A percentile compares a stretch with the other conserved stretches of the same genome.
phyloP scores from a whole-genome alignment of 2,113 vertebrate genomes.

The Girardinichthys multiradiatus region DNA sequence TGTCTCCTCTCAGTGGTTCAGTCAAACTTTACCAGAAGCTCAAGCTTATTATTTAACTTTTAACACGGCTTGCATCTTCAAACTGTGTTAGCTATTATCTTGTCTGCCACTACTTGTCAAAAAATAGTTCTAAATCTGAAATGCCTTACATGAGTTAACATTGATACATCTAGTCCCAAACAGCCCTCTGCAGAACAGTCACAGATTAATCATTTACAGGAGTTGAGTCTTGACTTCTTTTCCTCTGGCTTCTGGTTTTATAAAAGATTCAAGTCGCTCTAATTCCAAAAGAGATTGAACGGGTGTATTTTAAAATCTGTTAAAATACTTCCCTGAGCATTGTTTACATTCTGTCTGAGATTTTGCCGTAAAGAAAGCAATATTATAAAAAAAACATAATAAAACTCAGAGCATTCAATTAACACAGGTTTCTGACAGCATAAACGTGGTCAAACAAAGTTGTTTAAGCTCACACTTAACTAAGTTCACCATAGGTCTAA shows the following conservation, averaged over 20 bases:
- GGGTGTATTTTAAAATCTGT: not conserved
- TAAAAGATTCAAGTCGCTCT: slow-evolving; percentile 23
- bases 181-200: slow-evolving; percentile 6
- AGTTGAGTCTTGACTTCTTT: slow-evolving; percentile 15
- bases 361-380: not conserved
- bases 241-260: slow-evolving; percentile 2
- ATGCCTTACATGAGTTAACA: slow-evolving; percentile 29
- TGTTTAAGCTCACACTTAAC: too few species aligned
- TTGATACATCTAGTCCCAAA: not conserved
- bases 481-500: too few species aligned
- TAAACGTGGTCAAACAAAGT: too few species aligned
- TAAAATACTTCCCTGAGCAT: not conserved
- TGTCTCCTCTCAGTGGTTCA: slow-evolving; percentile 15
- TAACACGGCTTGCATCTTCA: not conserved
- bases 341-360: not conserved
- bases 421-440: too few species aligned
- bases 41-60: slow-evolving; percentile 14
- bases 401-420: too few species aligned
- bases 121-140: slow-evolving; percentile 23
- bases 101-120: slow-evolving; percentile 13
- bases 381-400: not conserved
- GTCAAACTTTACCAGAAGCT: slow-evolving; percentile 8
- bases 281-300: not conserved
- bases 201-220: not conserved
- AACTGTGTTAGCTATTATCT: slow-evolving; percentile 12